A percentile compares a stretch with the other conserved stretches of the same genome.
Evolutionary conservation across 2,888 invertebrate genomes (phyloP).

Genomic region (Ormia ochracea): DNA sequence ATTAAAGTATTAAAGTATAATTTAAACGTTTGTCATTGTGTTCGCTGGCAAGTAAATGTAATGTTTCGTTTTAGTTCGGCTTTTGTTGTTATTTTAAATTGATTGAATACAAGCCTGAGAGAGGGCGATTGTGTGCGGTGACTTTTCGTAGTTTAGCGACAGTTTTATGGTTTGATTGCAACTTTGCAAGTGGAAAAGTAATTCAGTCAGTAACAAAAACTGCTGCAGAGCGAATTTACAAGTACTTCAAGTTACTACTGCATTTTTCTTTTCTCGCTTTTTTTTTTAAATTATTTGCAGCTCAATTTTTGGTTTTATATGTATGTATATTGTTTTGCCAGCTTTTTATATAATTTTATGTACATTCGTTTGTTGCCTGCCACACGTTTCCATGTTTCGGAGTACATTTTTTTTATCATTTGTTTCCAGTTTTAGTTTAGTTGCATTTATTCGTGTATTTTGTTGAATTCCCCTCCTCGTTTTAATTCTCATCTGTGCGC

Average conservation of each 20-base stretch:
- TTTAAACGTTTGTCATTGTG: neutral
- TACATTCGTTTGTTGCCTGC: slow-evolving; percentile 36
- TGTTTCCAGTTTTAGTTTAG: slow-evolving; percentile 2
- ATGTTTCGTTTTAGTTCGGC: slow-evolving; percentile 31
- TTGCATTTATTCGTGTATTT: slow-evolving; percentile 7
- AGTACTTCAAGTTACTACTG: neutral
- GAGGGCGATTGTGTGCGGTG: neutral
- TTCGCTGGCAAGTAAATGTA: slow-evolving; percentile 13
- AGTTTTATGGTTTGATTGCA: slow-evolving; percentile 16
- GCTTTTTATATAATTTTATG: slow-evolving; percentile 3
- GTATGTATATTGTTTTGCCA: neutral
- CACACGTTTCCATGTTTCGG: slow-evolving; percentile 30
- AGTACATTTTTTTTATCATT: neutral
- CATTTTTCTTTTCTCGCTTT: neutral
- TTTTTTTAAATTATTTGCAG: slow-evolving; percentile 8
- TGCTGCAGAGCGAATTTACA: neutral
- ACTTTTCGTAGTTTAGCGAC: slow-evolving; percentile 7
- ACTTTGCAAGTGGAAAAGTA: neutral
- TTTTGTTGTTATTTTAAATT: slow-evolving; percentile 6
- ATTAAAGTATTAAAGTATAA: no score
- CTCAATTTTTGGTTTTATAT: neutral
- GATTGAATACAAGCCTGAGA: neutral
- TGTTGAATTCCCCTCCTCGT: slow-evolving; percentile 51
- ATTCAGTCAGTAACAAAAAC: neutral
- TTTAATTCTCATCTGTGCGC: slow-evolving; percentile 52